Evolutionary conservation across 2,113 vertebrate species (phyloP), one percentile per base, ranked within the genome.

Genomic region (Gallinago undulata): DNA sequence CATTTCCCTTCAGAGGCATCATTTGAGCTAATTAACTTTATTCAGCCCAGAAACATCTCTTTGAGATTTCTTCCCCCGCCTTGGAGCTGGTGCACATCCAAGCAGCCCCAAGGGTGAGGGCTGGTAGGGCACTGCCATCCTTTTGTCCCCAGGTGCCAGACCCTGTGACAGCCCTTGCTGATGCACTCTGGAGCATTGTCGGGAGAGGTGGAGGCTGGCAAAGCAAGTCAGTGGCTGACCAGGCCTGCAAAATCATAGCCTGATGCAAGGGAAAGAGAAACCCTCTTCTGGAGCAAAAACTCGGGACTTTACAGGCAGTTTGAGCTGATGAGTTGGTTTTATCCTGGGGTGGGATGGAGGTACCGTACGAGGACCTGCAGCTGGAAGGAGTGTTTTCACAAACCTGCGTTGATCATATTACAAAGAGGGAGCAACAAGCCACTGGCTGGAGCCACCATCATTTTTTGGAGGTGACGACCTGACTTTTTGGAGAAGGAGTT

Each of bases 21-120:
- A 91, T 96, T 97, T 97, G 88, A 97, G 93, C 93, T 97, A 97
- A 98, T 98, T 98, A 97, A 97, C 95, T 98, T 97, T 93, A 97
- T 97, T 97, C 96, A 97, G 93, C 96, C 96, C 94, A 97, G 94
- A 97, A 97, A 97, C 93, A 95, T 87, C 75, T 74, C 76, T 76
- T 43, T 51, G 75, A 76, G 78, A 86, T 97, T 96, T 97, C 93
- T 97, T 90, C 89, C 93, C 73, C 88, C 8, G 75, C 94, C 80
- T 91, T 53, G 90, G 93, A 84, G 84, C 70, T 84, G 69, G 31
- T 63, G 33, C 0, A 0, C 18, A 59, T 74, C 85, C 78, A 84
- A 66, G 66, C 35, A 67, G 69, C 76, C 63, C 69, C 0, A 0
- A 39, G 75, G 43, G 30, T 8, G 53, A 64, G 15, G 33, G 47